These are phyloP conservation scores for Macroglossus sobrinus DNA, from an alignment of 2,113 vertebrate species.

Conservation along the genomic window DNA sequence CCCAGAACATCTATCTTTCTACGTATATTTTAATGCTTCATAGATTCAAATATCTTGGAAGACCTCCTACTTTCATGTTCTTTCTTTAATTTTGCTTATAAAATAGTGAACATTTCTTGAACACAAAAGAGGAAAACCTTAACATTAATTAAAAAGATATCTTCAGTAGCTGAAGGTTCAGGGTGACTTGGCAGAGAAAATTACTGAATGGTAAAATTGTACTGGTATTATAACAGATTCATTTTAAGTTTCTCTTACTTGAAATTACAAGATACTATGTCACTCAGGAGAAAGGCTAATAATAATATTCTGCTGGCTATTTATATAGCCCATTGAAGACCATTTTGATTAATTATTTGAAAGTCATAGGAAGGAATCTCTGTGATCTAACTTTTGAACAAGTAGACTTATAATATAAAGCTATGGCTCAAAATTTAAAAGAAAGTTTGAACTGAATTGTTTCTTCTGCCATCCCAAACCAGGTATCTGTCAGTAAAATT, in stretches of 20 bases:
- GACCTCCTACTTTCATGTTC: neutral
- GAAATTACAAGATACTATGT: neutral
- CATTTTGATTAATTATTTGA: conserved; percentile 14
- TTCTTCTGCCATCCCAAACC: neutral
- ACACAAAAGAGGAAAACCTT: neutral
- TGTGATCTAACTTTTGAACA: neutral
- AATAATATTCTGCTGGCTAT: neutral
- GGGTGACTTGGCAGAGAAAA: neutral
- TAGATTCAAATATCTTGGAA: neutral
- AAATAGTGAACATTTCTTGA: conserved; percentile 3
- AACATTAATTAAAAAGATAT: neutral
- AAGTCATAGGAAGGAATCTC: neutral
- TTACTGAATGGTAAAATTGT: neutral
- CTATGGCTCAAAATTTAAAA: neutral
- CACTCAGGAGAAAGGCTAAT: neutral
- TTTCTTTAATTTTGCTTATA: neutral
- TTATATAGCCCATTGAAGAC: neutral
- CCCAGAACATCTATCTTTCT: neutral
- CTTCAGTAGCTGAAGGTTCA: neutral
- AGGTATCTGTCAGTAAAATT: neutral
- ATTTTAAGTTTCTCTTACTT: neutral
- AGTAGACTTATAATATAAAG: neutral
- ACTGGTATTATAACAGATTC: neutral
- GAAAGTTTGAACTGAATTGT: neutral
- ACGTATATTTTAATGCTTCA: neutral